Base-by-base conservation (phyloP, 2,888 invertebrate species). In the Cheilosia grossa region DNA sequence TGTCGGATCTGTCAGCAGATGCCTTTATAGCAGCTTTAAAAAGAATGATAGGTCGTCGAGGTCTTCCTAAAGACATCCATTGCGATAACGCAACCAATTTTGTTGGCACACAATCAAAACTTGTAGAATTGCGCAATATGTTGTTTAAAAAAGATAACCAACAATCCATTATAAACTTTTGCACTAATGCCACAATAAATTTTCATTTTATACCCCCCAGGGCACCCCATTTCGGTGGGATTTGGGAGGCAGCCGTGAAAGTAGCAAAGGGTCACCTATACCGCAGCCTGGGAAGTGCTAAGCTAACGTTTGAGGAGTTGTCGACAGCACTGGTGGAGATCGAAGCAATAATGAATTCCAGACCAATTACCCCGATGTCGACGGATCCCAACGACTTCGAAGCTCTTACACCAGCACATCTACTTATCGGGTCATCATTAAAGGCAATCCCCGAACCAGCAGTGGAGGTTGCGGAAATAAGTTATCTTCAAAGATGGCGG, bases 31-130 rank as follows among this genome's bases (percentile, higher is more conserved):
- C 40, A 4, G 40, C 40, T 40, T 15, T 40, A 40, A 30, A 30
- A 30, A 30, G 30, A 7, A 30, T 30, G 30, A 30, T 30, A 30
- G 30, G 30, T 40, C 40, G 10, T 13, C 10, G 10, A 37, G 37
- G 51, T 37, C 51, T 53, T 10, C 54, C 54, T 0, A 21, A 10
- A 27, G 42, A 27, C 4, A 67, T 54, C 6, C 17, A 54, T 24
- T 40, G 40, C 40, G 42, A 42, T n/a, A 42, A 42, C 6, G 42
- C 42, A 42, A 42, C 42, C 10, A 51, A 64, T 64, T 37, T 64
- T 33, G 66, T 67, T 1, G 56, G 51, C 9, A 37, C 64, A 33
- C 15, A 51, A 24, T 3, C 33, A 21, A 51, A 64, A 5, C 33
- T 51, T 2, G 7, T 2, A 21, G 33, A 51, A 4, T 19, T 37